phyloP scores from a whole-genome alignment of 2,888 invertebrate species.

The Coronaproctus castanopsis region DNA sequence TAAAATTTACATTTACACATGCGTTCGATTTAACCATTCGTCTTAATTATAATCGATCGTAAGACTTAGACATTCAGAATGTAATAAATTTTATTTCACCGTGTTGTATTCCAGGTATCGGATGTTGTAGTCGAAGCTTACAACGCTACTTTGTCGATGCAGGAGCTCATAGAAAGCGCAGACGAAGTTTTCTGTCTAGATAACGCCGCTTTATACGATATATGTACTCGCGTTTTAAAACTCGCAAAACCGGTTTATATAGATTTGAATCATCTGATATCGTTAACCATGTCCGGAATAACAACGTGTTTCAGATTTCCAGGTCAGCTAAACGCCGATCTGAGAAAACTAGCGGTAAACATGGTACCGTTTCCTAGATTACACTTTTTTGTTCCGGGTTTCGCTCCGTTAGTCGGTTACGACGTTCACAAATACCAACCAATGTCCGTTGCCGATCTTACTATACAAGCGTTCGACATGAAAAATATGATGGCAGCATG shows the following conservation, averaged over 20 bases:
- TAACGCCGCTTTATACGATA: conserved; percentile 42
- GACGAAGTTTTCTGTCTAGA: conserved; percentile 42
- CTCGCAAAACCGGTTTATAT: conserved; percentile 42
- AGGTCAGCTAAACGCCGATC: conserved; percentile 39
- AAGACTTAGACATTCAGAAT: too few species aligned
- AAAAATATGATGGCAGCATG: conserved; percentile 39
- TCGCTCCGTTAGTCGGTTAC: conserved; percentile 35
- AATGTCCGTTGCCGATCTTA: conserved; percentile 32
- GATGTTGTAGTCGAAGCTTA: conserved; percentile 85
- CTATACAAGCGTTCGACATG: conserved; percentile 31
- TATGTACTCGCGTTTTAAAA: conserved; percentile 41
- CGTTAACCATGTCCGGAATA: conserved; percentile 31
- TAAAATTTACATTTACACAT: too few species aligned
- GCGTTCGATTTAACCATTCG: too few species aligned
- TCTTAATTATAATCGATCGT: too few species aligned
- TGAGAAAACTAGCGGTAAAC: conserved; percentile 36
- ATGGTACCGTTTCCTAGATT: conserved; percentile 42
- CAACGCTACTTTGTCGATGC: conserved; percentile 73
- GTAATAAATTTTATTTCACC: too few species aligned
- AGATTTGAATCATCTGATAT: conserved; percentile 42
- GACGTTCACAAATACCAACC: conserved; percentile 32
- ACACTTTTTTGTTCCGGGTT: conserved; percentile 37
- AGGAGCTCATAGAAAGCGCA: conserved; percentile 44
- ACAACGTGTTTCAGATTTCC: conserved; percentile 40
- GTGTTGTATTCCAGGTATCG: conserved; percentile 45